Evolutionary conservation across 2,888 invertebrate genomes (phyloP), one percentile per base, ranked within the genome.

Genomic region (Abrostola tripartita): DNA sequence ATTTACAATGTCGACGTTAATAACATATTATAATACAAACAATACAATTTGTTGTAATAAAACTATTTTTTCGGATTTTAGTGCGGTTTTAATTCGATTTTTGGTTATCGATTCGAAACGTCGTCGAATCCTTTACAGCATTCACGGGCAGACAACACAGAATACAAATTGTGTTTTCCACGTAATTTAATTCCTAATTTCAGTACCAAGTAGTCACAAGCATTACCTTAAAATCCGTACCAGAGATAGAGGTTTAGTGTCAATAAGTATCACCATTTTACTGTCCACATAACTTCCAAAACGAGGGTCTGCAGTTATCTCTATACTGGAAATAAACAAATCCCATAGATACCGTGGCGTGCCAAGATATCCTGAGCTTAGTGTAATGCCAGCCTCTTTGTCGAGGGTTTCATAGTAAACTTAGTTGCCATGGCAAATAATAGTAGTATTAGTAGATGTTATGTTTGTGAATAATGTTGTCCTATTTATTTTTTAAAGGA

Each of bases 301-400:
- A 82, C 81, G 78, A 79, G 82, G 82, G 82, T 82, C 51, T 59
- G 55, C 61, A 74, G 68, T 70, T 72, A 64, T 67, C 57, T 61
- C 61, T 56, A 65, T 68, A 68, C 56, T 50, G 53, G 62, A 63
- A 68, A 66, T 79, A 66, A 62, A 70, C 74, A 74, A 61, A 74
- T 63, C 65, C 65, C 59, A 67, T 74, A 74, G 60, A 76, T 76
- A 67, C 49, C 42, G 64, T 59, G 65, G 63, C 14, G 61, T 65
- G 75, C 58, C 65, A 71, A 71, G 57, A 75, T 60, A 71, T 62
- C 71, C 51, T 38, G 24, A 24, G 40, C 52, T 56, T 47, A 53
- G 49, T 52, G 11, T 52, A 52, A 64, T 59, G 37, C 56, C 53
- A 49, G 12, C 54, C 56, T 71, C 60, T 73, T 65, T 75, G 61